A percentile compares a stretch with the other conserved stretches of the same genome.
Evolutionary conservation across 2,888 invertebrate species (phyloP).

Genomic region (Carabus problematicus): DNA sequence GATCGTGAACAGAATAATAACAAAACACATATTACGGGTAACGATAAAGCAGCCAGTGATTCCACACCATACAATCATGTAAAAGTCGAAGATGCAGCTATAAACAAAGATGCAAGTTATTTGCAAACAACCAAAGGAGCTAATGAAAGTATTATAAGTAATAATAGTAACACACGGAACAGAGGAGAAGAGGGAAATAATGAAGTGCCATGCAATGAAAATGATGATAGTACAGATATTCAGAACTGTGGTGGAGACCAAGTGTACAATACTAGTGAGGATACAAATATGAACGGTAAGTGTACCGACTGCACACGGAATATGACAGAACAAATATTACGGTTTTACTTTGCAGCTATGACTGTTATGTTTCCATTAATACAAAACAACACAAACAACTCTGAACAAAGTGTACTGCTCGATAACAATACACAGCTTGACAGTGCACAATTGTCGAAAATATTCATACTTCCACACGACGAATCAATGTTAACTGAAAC

Average conservation of each 20-base stretch:
- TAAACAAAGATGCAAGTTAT: conserved; percentile 1
- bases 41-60: conserved; percentile 7
- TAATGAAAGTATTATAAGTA: conserved; percentile 7
- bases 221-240: conserved; percentile 4
- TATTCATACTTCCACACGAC: conserved; percentile 32
- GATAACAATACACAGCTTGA: conserved; percentile 24
- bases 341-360: conserved; percentile 32
- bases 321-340: conserved; percentile 6
- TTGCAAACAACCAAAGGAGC: conserved; percentile 6
- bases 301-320: background rate
- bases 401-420: conserved; percentile 16
- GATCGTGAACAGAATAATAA: conserved; percentile 39
- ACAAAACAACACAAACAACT: conserved; percentile 30
- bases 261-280: background rate
- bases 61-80: background rate
- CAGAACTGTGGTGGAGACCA: too few species aligned
- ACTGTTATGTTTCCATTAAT: conserved; percentile 35
- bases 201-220: conserved; percentile 2
- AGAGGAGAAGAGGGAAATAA: conserved; percentile 10
- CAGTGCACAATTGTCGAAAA: conserved; percentile 18
- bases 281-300: conserved; percentile 3
- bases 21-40: conserved; percentile 11
- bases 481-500: conserved; percentile 14
- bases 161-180: conserved; percentile 3
- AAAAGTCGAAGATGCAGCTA: conserved; percentile 24